These are phyloP conservation scores for Delia radicum DNA, from an alignment of 1,140 invertebrate species.

Conservation along the genomic window DNA sequence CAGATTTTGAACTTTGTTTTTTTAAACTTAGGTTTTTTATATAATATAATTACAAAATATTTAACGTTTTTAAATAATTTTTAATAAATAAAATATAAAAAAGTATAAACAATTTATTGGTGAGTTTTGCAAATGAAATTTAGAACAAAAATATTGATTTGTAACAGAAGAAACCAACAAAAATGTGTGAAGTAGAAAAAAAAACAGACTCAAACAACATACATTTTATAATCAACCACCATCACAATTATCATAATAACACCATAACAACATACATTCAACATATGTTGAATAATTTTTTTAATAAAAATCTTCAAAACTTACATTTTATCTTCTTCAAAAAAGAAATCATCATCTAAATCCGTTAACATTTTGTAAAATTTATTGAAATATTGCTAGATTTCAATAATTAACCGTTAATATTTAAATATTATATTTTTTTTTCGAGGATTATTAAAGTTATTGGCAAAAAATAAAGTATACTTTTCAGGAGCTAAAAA, in stretches of 20 bases:
- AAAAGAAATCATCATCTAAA: constrained; percentile 81
- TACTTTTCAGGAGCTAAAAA: neutral
- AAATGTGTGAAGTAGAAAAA: neutral
- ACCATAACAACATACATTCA: constrained; percentile 20
- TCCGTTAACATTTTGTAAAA: constrained; percentile 66
- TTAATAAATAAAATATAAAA: neutral
- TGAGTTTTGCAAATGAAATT: constrained; percentile 1
- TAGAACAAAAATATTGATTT: neutral
- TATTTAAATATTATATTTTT: neutral
- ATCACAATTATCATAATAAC: too few species aligned
- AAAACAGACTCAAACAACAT: neutral
- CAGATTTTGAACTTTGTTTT: constrained; percentile 3
- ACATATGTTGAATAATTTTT: constrained; percentile 11
- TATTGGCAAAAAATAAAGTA: neutral
- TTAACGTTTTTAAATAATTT: neutral
- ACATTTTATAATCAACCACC: neutral
- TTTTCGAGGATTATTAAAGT: neutral
- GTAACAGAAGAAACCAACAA: neutral
- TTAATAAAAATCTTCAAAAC: constrained; percentile 41
- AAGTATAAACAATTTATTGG: neutral
- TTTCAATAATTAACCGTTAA: neutral
- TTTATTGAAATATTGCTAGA: neutral
- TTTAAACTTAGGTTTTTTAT: neutral
- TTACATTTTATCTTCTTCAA: constrained; percentile 88
- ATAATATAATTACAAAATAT: neutral